A percentile compares a stretch with the other conserved stretches of the same genome.
These are phyloP conservation scores for Spinus pinus DNA, from an alignment of 2,797 vertebrate genomes.

Conservation along the genomic window DNA sequence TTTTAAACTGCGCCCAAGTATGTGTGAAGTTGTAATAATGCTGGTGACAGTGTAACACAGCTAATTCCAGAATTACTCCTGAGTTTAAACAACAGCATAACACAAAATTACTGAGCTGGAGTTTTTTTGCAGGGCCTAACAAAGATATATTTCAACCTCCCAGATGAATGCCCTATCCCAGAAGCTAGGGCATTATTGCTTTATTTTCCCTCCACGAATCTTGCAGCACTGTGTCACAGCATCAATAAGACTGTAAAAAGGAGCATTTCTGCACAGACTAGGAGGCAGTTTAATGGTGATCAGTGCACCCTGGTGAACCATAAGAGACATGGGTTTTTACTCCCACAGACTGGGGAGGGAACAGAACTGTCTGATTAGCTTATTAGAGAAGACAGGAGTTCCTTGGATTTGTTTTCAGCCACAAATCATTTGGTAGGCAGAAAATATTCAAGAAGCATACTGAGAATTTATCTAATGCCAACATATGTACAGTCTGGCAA, in stretches of 20 bases:
- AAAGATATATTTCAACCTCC: background rate
- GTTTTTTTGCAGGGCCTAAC: background rate
- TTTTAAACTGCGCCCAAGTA: background rate
- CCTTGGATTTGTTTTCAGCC: background rate
- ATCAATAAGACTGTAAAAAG: background rate
- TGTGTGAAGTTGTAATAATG: background rate
- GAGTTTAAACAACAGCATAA: background rate
- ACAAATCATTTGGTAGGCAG: background rate
- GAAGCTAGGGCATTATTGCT: background rate
- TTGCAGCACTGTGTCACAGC: background rate
- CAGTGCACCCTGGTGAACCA: background rate
- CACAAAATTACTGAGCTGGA: background rate
- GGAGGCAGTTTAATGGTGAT: background rate
- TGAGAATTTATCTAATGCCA: background rate
- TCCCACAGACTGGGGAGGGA: background rate
- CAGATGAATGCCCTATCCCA: background rate
- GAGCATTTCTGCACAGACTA: background rate
- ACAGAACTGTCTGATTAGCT: background rate
- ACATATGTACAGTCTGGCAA: slow-evolving; percentile 3
- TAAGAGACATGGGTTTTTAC: background rate
- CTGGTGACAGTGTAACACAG: background rate
- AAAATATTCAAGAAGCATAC: background rate
- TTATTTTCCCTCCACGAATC: background rate
- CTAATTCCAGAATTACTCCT: background rate
- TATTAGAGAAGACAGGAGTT: background rate